These are phyloP conservation scores for Leucozona laternaria DNA, from an alignment of 2,888 invertebrate genomes.

Conservation along the genomic window DNA sequence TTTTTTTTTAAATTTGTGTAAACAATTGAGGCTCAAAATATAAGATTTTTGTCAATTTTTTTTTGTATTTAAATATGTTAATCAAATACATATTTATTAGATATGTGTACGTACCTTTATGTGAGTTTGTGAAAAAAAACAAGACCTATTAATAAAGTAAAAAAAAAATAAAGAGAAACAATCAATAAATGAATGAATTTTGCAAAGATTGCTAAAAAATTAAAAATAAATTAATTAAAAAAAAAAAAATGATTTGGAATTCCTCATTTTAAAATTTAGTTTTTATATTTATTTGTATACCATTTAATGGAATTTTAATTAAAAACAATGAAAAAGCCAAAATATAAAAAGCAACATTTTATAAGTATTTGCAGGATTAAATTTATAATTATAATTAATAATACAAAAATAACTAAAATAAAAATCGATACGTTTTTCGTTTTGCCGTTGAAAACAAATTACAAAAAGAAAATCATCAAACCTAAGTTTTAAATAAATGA, in stretches of 20 bases:
- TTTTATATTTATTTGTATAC: not conserved
- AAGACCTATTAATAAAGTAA: constrained; percentile 24
- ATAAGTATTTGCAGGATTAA: not conserved
- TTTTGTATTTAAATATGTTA: not conserved
- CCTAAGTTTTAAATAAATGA: constrained; percentile 14
- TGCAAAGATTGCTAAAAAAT: not conserved
- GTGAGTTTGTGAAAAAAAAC: constrained; percentile 18
- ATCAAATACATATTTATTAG: constrained; percentile 35
- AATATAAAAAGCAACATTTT: not conserved
- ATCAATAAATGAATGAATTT: not conserved
- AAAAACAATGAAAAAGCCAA: constrained; percentile 18
- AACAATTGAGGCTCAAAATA: constrained; percentile 68
- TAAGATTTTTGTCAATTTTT: constrained; percentile 4
- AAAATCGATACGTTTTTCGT: not conserved
- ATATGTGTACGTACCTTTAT: constrained; percentile 47
- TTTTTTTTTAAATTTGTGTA: constrained; percentile 30
- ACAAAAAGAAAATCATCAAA: constrained; percentile 1
- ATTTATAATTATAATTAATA: not conserved
- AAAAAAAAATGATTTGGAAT: not conserved
- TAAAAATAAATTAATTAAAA: not conserved
- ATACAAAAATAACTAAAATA: not conserved
- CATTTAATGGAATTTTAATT: not conserved
- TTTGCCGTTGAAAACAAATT: no score
- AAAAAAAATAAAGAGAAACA: constrained; percentile 15
- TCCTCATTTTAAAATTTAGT: not conserved